Percentiles rank a stretch among this genome's conserved stretches.
phyloP scores from a whole-genome alignment of 2,888 invertebrate species.

The Plusia festucae region DNA sequence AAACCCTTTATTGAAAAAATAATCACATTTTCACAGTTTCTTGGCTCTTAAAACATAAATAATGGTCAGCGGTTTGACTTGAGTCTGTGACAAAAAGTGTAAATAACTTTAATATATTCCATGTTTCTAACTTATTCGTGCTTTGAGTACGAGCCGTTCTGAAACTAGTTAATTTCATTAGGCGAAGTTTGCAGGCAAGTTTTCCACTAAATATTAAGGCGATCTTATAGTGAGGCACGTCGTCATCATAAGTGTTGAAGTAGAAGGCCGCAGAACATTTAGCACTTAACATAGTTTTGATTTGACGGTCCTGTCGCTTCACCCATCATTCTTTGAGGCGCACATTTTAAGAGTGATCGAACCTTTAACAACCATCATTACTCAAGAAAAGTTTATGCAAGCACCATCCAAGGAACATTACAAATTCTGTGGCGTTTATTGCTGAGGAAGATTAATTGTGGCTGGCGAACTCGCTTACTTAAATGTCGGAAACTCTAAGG shows the following conservation, averaged over 20 bases:
- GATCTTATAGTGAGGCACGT: conserved; percentile 32
- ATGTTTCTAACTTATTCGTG: conserved; percentile 29
- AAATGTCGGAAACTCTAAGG: conserved; percentile 53
- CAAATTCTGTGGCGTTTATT: conserved; percentile 67
- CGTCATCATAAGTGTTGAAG: conserved; percentile 45
- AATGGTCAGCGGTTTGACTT: neutral
- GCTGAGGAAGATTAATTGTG: conserved; percentile 69
- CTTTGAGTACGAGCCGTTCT: conserved; percentile 27
- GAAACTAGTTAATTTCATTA: conserved; percentile 51
- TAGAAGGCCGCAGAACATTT: conserved; percentile 21
- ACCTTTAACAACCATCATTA: conserved; percentile 62
- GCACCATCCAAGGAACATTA: conserved; percentile 60
- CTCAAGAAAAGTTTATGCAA: conserved; percentile 65
- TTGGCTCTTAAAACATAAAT: neutral
- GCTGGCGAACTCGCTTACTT: conserved; percentile 36
- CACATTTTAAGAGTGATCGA: conserved; percentile 57
- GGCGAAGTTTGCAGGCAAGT: conserved; percentile 48
- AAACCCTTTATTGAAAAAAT: too few species aligned
- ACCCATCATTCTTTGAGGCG: conserved; percentile 32
- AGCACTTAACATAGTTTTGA: conserved; percentile 32
- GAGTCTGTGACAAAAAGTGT: neutral
- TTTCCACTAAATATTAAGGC: conserved; percentile 52
- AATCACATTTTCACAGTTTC: too few species aligned
- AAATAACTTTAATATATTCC: conserved; percentile 20
- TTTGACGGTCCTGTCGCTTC: conserved; percentile 21